Evolutionary conservation across 2,113 vertebrate species (phyloP), one percentile per base, ranked within the genome.

Genomic region (Halichoeres trimaculatus): DNA sequence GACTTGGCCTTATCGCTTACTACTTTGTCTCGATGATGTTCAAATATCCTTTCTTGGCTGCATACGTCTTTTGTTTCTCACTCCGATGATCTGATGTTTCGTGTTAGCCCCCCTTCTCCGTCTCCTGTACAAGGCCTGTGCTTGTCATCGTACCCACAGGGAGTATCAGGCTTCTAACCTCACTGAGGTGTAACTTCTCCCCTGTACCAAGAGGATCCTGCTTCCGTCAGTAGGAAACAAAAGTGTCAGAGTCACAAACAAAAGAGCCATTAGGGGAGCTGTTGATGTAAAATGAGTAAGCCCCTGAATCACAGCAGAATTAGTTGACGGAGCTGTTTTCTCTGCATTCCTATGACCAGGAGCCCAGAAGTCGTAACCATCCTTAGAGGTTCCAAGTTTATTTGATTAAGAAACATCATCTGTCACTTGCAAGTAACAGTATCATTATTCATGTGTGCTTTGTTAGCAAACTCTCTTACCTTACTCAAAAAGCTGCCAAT

Each of bases 131-230:
- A 23, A 19, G 5, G 52, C 54, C 38, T 38, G 47, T 10, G 40
- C 35, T 76, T 51, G 26, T 62, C 81, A 26, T 70, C 12, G 0
- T 43, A 26, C 80, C 68, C 85, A 56, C 20, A 19, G 80, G 80
- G 77, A 88, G 69, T 83, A 86, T 88, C 80, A 47, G 60, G 50
- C 74, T 76, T 83, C 88, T 76, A 81, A 76, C 60, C 65, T 84
- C 80, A 66, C 12, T 71, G 55, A 73, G 80, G 68, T 86, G 55
- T 72, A 83, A 76, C 80, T 67, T 66, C 52, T 48, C 71, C 53
- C 53, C 51, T 13, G 60, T 74, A 61, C 72, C 70, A 50, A 79
- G 58, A 47, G 22, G 30, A 71, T 67, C 48, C 43, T 70, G 69
- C 54, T 54, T 66, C 51, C 55, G 36, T 80, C 71, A 65, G 47